Conservation (phyloP, 2,113 vertebrate species). For the Anarhynchus alexandrinus region DNA sequence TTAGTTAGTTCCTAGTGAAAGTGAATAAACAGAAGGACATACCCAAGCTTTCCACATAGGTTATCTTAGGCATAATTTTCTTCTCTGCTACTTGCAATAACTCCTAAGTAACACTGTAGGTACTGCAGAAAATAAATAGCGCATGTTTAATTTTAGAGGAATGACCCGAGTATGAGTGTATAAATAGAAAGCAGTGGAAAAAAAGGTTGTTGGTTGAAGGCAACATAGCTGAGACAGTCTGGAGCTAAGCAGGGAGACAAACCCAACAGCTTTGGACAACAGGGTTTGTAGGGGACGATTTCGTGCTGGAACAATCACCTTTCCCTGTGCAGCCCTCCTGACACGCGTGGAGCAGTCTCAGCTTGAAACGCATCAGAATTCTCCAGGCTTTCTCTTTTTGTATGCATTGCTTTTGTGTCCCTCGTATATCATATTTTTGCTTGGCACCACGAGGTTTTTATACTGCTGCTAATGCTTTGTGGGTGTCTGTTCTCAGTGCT, state of each 20-base stretch:
- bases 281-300: background rate
- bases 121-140: background rate
- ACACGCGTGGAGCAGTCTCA: background rate
- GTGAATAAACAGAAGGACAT: background rate
- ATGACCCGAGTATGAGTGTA: background rate
- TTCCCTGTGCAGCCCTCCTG: background rate
- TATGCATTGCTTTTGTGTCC: background rate
- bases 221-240: background rate
- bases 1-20: background rate
- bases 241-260: background rate
- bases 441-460: background rate
- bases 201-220: background rate
- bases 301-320: background rate
- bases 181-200: background rate
- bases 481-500: background rate
- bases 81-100: background rate
- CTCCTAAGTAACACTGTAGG: background rate
- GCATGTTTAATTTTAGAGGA: background rate
- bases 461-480: background rate
- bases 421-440: background rate
- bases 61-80: background rate
- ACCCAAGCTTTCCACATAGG: background rate
- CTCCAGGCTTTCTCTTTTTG: background rate
- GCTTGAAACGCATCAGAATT: background rate
- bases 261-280: background rate